Percentiles rank a stretch among this genome's conserved stretches.
phyloP scores from a whole-genome alignment of 2,113 vertebrate species.

The Amphilophus citrinellus region DNA sequence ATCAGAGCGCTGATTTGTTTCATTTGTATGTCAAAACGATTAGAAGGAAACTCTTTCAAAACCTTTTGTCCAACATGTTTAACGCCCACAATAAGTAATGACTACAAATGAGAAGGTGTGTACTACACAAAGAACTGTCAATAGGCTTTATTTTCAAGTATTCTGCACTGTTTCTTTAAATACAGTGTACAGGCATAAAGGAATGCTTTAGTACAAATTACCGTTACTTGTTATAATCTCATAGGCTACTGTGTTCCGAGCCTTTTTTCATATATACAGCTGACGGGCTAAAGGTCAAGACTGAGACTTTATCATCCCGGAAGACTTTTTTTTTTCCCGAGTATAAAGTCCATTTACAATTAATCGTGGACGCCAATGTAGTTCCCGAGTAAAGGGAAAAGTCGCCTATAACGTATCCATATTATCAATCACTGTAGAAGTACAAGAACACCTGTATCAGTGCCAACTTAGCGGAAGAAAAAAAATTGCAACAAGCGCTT shows the following conservation, averaged over 20 bases:
- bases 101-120: background rate
- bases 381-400: background rate
- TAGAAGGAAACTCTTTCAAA: background rate
- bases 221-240: background rate
- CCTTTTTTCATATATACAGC: background rate
- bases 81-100: background rate
- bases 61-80: background rate
- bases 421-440: background rate
- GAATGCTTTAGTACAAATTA: background rate
- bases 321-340: background rate
- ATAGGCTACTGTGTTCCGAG: background rate
- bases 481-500: background rate
- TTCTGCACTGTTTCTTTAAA: background rate
- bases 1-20: constrained; percentile 3
- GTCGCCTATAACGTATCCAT: background rate
- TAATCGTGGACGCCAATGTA: background rate
- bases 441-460: background rate
- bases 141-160: background rate
- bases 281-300: background rate
- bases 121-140: background rate
- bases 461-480: background rate
- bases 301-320: background rate
- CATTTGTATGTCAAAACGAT: background rate
- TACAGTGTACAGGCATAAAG: background rate
- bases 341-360: background rate